phyloP scores from a whole-genome alignment of 92 coral and sea anemone species.

The Parazoanthus atlanticus region DNA sequence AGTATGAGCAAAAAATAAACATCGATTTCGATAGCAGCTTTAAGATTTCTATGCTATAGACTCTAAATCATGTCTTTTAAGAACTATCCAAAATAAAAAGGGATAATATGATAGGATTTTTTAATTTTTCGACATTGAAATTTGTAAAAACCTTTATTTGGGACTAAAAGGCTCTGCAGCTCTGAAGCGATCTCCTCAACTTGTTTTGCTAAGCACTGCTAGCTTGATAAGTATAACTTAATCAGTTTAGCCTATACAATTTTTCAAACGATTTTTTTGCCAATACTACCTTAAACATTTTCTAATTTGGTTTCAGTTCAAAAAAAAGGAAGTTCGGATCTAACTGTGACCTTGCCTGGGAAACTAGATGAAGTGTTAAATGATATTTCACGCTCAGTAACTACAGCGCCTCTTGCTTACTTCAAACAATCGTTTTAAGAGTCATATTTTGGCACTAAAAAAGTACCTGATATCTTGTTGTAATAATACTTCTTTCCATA shows the following conservation, averaged over 20 bases:
- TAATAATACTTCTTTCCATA: not conserved
- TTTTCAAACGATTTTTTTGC: not conserved
- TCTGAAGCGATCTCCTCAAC: not conserved
- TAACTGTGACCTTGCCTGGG: not conserved
- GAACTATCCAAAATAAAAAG: not conserved
- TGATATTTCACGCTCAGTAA: not conserved
- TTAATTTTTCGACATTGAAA: not conserved
- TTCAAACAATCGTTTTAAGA: not conserved
- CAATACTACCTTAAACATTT: too few relatives aligned
- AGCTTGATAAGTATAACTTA: not conserved
- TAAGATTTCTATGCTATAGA: too few relatives aligned
- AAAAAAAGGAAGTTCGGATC: not conserved
- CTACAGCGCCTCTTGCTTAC: not conserved
- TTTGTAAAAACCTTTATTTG: not conserved
- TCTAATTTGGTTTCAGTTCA: not conserved
- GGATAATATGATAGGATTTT: not conserved
- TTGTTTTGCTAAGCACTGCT: not conserved
- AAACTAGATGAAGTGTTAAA: not conserved
- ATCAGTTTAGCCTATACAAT: too few relatives aligned
- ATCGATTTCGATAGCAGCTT: not conserved
- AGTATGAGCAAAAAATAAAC: conserved; percentile 6
- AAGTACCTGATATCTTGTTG: too few relatives aligned
- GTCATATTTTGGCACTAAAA: not conserved
- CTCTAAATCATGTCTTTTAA: not conserved
- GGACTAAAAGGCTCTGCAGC: not conserved